Base-by-base conservation (phyloP, 2,797 vertebrate genomes). In the Eidolon dupreanum region DNA sequence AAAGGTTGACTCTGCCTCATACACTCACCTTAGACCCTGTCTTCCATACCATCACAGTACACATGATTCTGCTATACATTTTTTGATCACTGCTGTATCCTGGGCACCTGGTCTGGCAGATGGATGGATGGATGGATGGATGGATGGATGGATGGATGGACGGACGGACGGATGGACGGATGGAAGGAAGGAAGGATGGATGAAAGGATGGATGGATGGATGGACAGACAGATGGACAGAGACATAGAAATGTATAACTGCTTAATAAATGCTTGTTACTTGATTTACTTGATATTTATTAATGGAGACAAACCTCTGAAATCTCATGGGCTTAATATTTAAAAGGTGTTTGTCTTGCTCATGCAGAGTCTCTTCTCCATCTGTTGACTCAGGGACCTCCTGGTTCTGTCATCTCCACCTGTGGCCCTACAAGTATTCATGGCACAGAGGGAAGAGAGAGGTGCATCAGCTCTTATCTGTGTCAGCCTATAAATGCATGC, bases 281-380 rank as follows among this genome's bases (percentile, higher is more conserved):
- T 63, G 26, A 59, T 86, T 75, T 68, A 33, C 61, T 22, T 63
- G 28, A 17, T 36, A 7, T 93, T 63, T 24, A 61, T 51, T 57
- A 65, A 57, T 5, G 15, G 49, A 41, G 51, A 87, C 5, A 51
- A 51, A 43, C 43, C 59, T 75, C 53, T 41, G 82, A 57, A 46
- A 38, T 38, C 33, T 55, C 33, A 26, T 59, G 16, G 43, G 61
- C 65, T 81, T 90, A 1, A 5, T 36, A 13, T 46, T 75, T 3
- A 38, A 74, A 85, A 82, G n/a, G 17, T 74, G 1, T n/a, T 31
- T 95, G 73, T 75, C 51, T 86, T 82, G 41, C 5, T 81, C 51
- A 63, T 7, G 4, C 4, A 57, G 46, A 70, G 43, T 49, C 71
- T 81, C 49, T 75, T 94, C 51, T 86, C 83, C 22, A 22, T 70